Evolutionary conservation across 1,140 invertebrate genomes (phyloP).

Genomic region (Subanguina moxae): DNA sequence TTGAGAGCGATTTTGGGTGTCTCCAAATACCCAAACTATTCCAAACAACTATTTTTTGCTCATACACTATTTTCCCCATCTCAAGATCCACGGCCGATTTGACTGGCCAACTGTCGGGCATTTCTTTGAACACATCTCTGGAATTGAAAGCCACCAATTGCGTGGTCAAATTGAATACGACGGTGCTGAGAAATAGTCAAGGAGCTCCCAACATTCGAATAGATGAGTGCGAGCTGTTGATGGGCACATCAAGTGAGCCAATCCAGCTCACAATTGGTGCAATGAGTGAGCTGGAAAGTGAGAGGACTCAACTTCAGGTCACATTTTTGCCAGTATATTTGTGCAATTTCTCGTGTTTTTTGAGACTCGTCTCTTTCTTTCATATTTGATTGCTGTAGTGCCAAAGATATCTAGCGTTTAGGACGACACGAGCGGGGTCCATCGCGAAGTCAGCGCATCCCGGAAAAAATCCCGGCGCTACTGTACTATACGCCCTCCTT

Average conservation of each 20-base stretch:
- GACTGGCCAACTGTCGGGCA: neutral
- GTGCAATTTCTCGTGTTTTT: neutral
- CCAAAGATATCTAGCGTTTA: too few relatives aligned
- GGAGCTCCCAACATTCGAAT: conserved; percentile 5
- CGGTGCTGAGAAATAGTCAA: conserved; percentile 13
- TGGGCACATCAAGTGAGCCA: neutral
- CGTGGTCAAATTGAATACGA: conserved; percentile 12
- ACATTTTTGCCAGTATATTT: neutral
- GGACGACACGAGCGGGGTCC: too few relatives aligned
- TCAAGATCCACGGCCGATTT: neutral
- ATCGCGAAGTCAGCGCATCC: too few relatives aligned
- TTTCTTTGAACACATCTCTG: neutral
- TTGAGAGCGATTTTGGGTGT: too few relatives aligned
- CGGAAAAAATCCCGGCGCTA: too few relatives aligned
- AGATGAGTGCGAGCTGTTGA: neutral
- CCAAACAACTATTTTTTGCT: too few relatives aligned
- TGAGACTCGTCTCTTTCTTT: neutral
- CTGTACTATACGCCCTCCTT: neutral
- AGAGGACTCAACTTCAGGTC: too few relatives aligned
- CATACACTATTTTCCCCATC: too few relatives aligned
- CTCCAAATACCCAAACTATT: too few relatives aligned
- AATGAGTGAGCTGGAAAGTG: too few relatives aligned
- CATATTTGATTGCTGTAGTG: neutral
- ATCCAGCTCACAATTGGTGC: too few relatives aligned
- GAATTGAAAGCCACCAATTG: conserved; percentile 1